These are phyloP conservation scores for Graphium colonna DNA, from an alignment of 2,888 invertebrate species.

Conservation along the genomic window DNA sequence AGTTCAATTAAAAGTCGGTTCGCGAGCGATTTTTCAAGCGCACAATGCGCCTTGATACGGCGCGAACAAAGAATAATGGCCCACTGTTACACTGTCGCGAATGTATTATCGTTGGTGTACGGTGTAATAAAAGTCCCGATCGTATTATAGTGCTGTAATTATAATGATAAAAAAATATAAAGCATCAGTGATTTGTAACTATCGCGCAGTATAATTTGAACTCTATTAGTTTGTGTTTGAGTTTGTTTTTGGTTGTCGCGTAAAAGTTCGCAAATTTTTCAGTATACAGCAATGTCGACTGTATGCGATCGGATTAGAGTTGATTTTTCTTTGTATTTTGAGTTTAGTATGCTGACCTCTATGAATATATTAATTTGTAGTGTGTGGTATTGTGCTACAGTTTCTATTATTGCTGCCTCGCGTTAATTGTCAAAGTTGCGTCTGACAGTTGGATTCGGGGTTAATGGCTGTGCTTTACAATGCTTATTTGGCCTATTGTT, in stretches of 20 bases:
- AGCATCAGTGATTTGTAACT: slow-evolving; percentile 26
- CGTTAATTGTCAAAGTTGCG: slow-evolving; percentile 70
- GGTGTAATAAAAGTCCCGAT: slow-evolving; percentile 52
- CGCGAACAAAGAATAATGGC: slow-evolving; percentile 37
- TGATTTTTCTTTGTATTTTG: slow-evolving; percentile 29
- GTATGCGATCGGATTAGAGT: slow-evolving; percentile 6
- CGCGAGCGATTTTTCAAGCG: slow-evolving; percentile 34
- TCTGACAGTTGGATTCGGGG: slow-evolving; percentile 63
- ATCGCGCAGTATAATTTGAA: slow-evolving; percentile 5
- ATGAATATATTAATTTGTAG: slow-evolving; percentile 75
- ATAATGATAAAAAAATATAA: slow-evolving; percentile 46
- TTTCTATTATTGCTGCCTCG: slow-evolving; percentile 66
- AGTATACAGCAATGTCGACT: background rate
- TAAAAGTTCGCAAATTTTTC: background rate
- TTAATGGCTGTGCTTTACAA: slow-evolving; percentile 66
- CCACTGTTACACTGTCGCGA: slow-evolving; percentile 50
- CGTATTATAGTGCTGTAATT: slow-evolving; percentile 45
- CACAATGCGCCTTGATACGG: slow-evolving; percentile 34
- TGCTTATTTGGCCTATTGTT: slow-evolving; percentile 62
- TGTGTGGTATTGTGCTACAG: slow-evolving; percentile 61
- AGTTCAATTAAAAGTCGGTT: slow-evolving; percentile 32
- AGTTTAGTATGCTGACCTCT: slow-evolving; percentile 46
- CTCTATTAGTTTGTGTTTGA: slow-evolving; percentile 1
- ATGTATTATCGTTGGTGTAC: slow-evolving; percentile 51
- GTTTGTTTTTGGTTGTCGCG: slow-evolving; percentile 3